phyloP scores from a whole-genome alignment of 1,140 invertebrate genomes.

The Littorina saxatilis region DNA sequence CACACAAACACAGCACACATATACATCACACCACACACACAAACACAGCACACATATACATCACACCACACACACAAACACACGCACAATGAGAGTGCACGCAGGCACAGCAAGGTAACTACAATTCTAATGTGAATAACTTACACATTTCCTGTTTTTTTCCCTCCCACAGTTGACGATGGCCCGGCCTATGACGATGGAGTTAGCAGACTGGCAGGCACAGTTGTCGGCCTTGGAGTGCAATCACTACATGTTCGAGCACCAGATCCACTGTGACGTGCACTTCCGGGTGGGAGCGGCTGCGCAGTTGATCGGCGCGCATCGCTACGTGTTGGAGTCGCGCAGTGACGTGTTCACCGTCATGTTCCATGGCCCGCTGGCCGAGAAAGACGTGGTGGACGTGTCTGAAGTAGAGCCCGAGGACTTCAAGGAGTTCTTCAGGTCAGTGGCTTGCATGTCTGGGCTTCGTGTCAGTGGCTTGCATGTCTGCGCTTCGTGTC shows the following conservation, averaged over 20 bases:
- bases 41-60: neutral
- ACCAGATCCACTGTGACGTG: conserved; percentile 61
- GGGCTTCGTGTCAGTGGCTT: too few species aligned
- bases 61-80: neutral
- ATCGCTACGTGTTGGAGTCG: conserved; percentile 61
- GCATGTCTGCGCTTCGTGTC: too few species aligned
- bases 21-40: neutral
- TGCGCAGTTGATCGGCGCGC: conserved; percentile 49
- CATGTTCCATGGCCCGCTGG: conserved; percentile 59
- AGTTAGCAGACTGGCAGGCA: conserved; percentile 33
- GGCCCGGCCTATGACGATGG: neutral
- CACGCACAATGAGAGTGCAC: too few species aligned
- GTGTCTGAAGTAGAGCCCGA: conserved; percentile 58
- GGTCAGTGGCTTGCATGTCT: too few species aligned
- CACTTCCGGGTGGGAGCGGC: conserved; percentile 55
- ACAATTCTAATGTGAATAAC: neutral
- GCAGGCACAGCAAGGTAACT: neutral
- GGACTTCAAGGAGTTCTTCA: conserved; percentile 56
- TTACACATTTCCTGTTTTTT: neutral
- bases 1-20: neutral
- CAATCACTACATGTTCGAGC: conserved; percentile 59
- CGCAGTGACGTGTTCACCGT: conserved; percentile 63
- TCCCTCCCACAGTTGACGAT: neutral
- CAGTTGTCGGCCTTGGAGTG: conserved; percentile 49
- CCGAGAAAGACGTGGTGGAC: conserved; percentile 46